A percentile compares a stretch with the other conserved stretches of the same genome.
Conservation (phyloP, 1,140 invertebrate genomes). For the Andrena cerasifolii region DNA sequence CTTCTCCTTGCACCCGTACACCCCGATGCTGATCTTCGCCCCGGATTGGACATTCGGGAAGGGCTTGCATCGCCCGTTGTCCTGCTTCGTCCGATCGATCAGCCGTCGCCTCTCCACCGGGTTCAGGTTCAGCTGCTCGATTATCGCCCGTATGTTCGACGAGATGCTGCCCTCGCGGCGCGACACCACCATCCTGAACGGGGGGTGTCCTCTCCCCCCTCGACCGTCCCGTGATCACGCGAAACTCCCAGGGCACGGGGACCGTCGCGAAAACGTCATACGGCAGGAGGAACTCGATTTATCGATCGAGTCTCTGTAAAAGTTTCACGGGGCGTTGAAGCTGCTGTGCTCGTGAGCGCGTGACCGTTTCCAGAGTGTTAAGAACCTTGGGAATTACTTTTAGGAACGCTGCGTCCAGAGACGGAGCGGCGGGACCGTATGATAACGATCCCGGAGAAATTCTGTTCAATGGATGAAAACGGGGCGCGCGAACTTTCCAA, state of each 20-base stretch:
- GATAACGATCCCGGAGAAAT: not conserved
- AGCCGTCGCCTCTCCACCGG: slow-evolving; percentile 73
- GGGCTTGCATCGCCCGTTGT: slow-evolving; percentile 55
- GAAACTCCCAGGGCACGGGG: no score
- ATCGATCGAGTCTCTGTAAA: slow-evolving; percentile 2
- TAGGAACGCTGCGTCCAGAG: not conserved
- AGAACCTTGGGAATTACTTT: not conserved
- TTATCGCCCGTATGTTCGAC: slow-evolving; percentile 80
- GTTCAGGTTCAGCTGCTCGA: slow-evolving; percentile 79
- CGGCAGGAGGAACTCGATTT: not conserved
- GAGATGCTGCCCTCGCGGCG: slow-evolving; percentile 77
- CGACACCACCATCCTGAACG: slow-evolving; percentile 77
- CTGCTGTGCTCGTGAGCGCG: not conserved
- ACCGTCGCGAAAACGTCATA: slow-evolving; percentile 10
- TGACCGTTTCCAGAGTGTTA: not conserved
- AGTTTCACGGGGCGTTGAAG: not conserved
- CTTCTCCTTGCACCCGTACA: slow-evolving; percentile 74
- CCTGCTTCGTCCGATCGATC: slow-evolving; percentile 67
- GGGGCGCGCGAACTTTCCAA: not conserved
- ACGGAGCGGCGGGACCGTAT: not conserved
- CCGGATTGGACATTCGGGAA: slow-evolving; percentile 57
- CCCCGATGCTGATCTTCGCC: slow-evolving; percentile 78
- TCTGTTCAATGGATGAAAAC: not conserved
- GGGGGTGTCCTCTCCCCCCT: not conserved
- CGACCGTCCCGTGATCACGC: not conserved